Evolutionary conservation across 2,113 vertebrate species (phyloP), one percentile per base, ranked within the genome.

Genomic region (Boulengerochromis microlepis): DNA sequence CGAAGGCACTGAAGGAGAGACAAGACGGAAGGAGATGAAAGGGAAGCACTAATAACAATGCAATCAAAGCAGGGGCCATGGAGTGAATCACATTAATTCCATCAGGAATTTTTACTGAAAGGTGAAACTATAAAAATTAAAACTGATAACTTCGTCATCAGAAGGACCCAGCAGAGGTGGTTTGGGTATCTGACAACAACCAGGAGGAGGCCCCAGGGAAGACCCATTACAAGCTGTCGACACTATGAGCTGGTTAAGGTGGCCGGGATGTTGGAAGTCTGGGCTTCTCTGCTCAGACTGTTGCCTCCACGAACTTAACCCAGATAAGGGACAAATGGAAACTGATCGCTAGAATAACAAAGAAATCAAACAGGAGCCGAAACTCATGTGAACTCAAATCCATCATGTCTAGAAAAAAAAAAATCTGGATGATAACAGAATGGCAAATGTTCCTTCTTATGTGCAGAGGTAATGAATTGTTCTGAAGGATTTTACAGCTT

Each of bases 321-420:
- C 52, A 54, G 59, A 33, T 33, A 3, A 64, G 29, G 16, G 59
- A 64, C 29, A 7, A 64, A 19, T 19, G 16, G 10, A 64, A 64
- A 64, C 59, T 19, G 29, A 45, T 71, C 0, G 4, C 38, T 0
- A 16, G 8, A 13, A 1, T 1, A 8, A 69, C 0, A 69, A 71
- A 42, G n/a, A 71, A 69, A 22, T 69, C 31, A 66, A 66, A 35
- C 61, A 35, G 31, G 31, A 66, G 31, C 31, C 9, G 0, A 69
- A 42, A 26, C 66, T 74, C 22, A 45, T 10, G 8, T 7, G 5
- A 71, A 26, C 66, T 45, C 24, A 74, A 47, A 47, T 47, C 24
- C 9, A 47, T 74, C 12, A 42, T 24, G 2, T 42, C 16, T 64
- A 10, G 9, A 2, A 33, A 19, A 33, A 8, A 8, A 19, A 4